Evolutionary conservation across 64 coral and sea anemone genomes (phyloP).

Genomic region (Dendrophyllia cribrosa): DNA sequence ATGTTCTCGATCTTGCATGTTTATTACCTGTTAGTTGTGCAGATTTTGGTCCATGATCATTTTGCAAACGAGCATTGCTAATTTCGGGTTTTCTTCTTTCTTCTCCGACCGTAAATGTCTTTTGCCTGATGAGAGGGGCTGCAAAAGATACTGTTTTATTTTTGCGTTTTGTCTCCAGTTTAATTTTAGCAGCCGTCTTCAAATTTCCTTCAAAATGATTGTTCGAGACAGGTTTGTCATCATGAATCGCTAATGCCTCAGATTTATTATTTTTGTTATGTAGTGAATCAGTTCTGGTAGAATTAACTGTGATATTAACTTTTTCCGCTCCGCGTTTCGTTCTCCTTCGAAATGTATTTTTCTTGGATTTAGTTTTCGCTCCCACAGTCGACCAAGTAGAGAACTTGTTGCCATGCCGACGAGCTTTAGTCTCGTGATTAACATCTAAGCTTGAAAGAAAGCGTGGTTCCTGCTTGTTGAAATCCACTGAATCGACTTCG

Average conservation of each 20-base stretch:
- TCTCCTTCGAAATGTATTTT: slow-evolving; percentile 16
- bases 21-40: not conserved
- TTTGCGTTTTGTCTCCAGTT: not conserved
- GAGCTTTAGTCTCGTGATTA: not conserved
- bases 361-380: slow-evolving; percentile 16
- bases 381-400: not conserved
- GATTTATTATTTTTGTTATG: not conserved
- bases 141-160: slow-evolving; percentile 44
- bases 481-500: slow-evolving; percentile 77
- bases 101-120: not conserved
- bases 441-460: slow-evolving; percentile 14
- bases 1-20: not conserved
- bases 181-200: not conserved
- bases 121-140: not conserved
- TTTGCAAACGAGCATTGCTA: not conserved
- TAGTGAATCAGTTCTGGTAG: not conserved
- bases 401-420: slow-evolving; percentile 70
- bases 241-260: not conserved
- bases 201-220: not conserved
- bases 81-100: not conserved
- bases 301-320: not conserved
- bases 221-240: not conserved
- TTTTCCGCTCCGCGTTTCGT: not conserved
- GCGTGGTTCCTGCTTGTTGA: slow-evolving; percentile 19
- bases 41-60: not conserved